A percentile compares a stretch with the other conserved stretches of the same genome.
These are phyloP conservation scores for Stichodactyla helianthus DNA, from an alignment of 64 coral and sea anemone genomes.

Conservation along the genomic window DNA sequence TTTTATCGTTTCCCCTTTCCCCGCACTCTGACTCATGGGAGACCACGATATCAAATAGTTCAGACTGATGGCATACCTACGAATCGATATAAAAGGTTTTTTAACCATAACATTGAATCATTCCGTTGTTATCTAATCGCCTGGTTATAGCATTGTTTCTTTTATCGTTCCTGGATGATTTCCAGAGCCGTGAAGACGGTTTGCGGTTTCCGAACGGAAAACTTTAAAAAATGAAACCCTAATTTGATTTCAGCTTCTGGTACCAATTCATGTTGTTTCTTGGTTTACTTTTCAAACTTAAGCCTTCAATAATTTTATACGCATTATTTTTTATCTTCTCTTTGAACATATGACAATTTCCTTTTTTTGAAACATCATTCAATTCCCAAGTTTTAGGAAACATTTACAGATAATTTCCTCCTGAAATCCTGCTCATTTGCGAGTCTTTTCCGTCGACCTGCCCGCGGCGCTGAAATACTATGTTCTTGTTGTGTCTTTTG, in stretches of 20 bases:
- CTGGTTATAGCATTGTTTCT: background rate
- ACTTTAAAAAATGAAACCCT: background rate
- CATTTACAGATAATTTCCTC: background rate
- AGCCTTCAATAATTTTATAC: background rate
- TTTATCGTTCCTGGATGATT: background rate
- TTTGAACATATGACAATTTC: background rate
- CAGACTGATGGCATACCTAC: background rate
- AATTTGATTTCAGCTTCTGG: background rate
- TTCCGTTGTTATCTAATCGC: background rate
- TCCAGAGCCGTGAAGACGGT: background rate
- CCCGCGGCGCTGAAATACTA: background rate
- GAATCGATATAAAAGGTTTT: background rate
- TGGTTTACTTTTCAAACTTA: background rate
- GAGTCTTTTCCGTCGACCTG: background rate
- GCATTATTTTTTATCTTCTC: background rate
- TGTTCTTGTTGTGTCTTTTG: background rate
- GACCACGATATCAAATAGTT: background rate
- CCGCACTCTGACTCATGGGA: background rate
- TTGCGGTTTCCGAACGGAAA: conserved; percentile 5
- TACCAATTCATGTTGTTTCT: background rate
- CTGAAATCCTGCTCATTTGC: background rate
- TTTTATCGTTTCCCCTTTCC: background rate
- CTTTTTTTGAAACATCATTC: background rate
- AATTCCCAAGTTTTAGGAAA: background rate
- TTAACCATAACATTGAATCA: background rate